These are phyloP conservation scores for Neocrepidodera transversa DNA, from an alignment of 2,888 invertebrate species.

Conservation along the genomic window DNA sequence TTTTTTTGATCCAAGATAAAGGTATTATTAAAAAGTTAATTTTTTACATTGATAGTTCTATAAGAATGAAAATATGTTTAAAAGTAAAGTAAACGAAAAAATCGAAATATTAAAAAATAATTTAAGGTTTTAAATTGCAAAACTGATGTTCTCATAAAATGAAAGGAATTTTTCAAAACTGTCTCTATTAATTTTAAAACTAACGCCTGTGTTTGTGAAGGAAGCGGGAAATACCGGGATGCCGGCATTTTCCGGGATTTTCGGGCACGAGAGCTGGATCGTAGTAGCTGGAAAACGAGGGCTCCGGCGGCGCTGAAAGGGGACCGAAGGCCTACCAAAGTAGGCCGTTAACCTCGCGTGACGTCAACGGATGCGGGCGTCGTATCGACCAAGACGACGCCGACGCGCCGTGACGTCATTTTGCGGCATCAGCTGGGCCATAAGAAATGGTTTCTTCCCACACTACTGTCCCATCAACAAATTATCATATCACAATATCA, in stretches of 20 bases:
- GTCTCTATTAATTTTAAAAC: no score
- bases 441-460: slow-evolving; percentile 53
- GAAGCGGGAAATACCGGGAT: not conserved
- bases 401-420: slow-evolving; percentile 57
- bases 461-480: no score
- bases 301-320: not conserved
- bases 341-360: slow-evolving; percentile 55
- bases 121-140: no score
- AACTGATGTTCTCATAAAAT: no score
- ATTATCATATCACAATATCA: no score
- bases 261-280: slow-evolving; percentile 2
- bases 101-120: no score
- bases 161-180: no score
- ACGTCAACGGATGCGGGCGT: slow-evolving; percentile 53
- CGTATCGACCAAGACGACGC: slow-evolving; percentile 53
- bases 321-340: slow-evolving; percentile 25
- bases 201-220: slow-evolving; percentile 4
- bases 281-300: slow-evolving; percentile 12
- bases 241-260: slow-evolving; percentile 20
- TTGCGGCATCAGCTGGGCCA: slow-evolving; percentile 59
- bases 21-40: no score
- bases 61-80: no score
- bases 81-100: no score
- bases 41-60: no score
- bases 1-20: no score